Evolutionary conservation across 2,113 vertebrate genomes (phyloP), one percentile per base, ranked within the genome.

Genomic region (Synodontis membranacea): DNA sequence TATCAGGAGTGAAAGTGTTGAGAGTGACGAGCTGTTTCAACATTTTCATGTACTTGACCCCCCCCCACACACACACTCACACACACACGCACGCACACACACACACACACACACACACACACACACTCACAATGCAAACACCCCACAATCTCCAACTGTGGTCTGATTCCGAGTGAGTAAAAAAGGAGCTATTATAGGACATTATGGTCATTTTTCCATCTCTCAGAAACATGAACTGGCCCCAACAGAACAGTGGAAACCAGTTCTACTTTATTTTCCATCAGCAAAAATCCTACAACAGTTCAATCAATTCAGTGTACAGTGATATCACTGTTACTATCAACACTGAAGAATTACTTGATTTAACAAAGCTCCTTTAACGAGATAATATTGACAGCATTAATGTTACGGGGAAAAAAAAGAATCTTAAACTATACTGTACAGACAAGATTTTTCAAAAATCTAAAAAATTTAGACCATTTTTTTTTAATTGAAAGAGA

Each of bases 11-110:
- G 84, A 52, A 85, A 58, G 84, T 80, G 82, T 74, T 88, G 86
- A 82, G 56, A 84, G 72, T 92, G 90, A 90, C 88, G 86, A 9
- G 90, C 89, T 88, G 60, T 82, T 90, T 93, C 89, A 92, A 91
- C 89, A 88, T 74, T 28, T 78, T 70, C 72, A 66, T 66, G 34
- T 37, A 79, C 39, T 39, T n/a, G n/a, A n/a, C 11, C 37, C 66
- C 34, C 48, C 23, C 31, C 34, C 76, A 54, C n/a, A 76, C 14
- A 50, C 75, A 52, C 46, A 78, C 25, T 21, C 46, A 31, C 46
- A 48, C 74, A 70, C 66, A 39, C 66, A 70, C 50, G 19, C 37
- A 50, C 78, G 76, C 44, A 78, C 50, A 74, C 5, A 75, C 39
- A 46, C 42, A 46, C 70, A 39, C 68, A 42, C 19, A 23, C 37